Conservation (phyloP, 1,140 invertebrate genomes). For the Rhopalosiphum padi region DNA sequence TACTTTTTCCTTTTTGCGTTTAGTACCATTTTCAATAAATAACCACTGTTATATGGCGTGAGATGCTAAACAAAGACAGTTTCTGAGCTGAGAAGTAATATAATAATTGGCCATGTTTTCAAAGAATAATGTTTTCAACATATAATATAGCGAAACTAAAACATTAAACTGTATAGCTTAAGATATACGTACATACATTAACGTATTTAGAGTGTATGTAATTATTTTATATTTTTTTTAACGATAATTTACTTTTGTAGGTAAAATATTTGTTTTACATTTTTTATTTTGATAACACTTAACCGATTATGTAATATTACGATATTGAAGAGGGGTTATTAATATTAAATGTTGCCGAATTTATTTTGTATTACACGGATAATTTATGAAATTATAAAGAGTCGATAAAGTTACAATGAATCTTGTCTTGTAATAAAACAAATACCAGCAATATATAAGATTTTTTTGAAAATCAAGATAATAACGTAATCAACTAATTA, state of each 20-base stretch:
- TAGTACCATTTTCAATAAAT: background rate
- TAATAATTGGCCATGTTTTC: background rate
- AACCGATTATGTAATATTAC: background rate
- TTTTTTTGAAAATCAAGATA: background rate
- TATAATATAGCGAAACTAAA: background rate
- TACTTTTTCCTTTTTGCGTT: conserved; percentile 17
- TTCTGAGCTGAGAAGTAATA: background rate
- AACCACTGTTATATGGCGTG: background rate
- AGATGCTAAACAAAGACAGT: background rate
- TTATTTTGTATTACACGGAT: background rate
- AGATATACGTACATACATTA: background rate
- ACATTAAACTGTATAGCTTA: background rate
- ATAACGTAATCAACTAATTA: background rate
- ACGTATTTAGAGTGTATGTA: background rate
- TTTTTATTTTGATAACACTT: background rate
- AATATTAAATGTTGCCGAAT: background rate
- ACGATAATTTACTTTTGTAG: background rate
- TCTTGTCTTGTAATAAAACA: background rate
- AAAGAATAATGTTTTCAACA: background rate
- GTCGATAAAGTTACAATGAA: background rate
- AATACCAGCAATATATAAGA: background rate
- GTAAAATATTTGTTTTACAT: background rate
- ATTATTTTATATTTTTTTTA: background rate
- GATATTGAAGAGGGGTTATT: background rate
- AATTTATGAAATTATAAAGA: background rate